Evolutionary conservation across 2,888 invertebrate genomes (phyloP).

Genomic region (Gari tellinella): DNA sequence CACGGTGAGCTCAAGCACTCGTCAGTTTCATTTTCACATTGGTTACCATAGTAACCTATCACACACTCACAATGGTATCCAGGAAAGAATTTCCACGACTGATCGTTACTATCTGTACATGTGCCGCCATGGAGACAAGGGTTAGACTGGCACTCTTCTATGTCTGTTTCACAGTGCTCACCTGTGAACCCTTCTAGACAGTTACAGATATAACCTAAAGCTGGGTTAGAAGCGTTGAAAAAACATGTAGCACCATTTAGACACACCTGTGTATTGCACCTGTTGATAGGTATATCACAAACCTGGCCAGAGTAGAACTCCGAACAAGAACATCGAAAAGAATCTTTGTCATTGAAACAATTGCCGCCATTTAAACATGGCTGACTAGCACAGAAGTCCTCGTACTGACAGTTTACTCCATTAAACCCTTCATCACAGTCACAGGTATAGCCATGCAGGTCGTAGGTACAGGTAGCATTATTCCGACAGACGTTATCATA

Average conservation of each 20-base stretch:
- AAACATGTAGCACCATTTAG: slow-evolving; percentile 76
- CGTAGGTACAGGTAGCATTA: slow-evolving; percentile 71
- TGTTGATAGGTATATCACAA: slow-evolving; percentile 72
- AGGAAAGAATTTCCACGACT: slow-evolving; percentile 62
- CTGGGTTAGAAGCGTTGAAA: slow-evolving; percentile 46
- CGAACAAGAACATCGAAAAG: slow-evolving; percentile 69
- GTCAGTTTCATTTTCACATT: slow-evolving; percentile 65
- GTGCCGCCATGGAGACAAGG: slow-evolving; percentile 98
- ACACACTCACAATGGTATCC: slow-evolving; percentile 69
- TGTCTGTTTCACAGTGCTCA: slow-evolving; percentile 85
- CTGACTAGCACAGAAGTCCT: slow-evolving; percentile 65
- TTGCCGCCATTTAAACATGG: slow-evolving; percentile 70
- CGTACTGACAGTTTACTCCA: slow-evolving; percentile 75
- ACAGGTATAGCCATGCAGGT: slow-evolving; percentile 67
- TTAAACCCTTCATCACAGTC: slow-evolving; percentile 68
- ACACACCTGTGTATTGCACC: slow-evolving; percentile 85
- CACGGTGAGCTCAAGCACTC: slow-evolving; percentile 69
- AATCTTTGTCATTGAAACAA: slow-evolving; percentile 63
- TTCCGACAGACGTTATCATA: slow-evolving; percentile 70
- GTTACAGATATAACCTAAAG: slow-evolving; percentile 49
- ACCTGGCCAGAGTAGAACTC: slow-evolving; percentile 68
- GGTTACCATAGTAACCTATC: slow-evolving; percentile 62
- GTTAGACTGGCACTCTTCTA: slow-evolving; percentile 97
- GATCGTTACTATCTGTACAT: slow-evolving; percentile 88
- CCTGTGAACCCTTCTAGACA: slow-evolving; percentile 75